phyloP scores from a whole-genome alignment of 2,888 invertebrate genomes.

The Agonopterix subpropinquella region DNA sequence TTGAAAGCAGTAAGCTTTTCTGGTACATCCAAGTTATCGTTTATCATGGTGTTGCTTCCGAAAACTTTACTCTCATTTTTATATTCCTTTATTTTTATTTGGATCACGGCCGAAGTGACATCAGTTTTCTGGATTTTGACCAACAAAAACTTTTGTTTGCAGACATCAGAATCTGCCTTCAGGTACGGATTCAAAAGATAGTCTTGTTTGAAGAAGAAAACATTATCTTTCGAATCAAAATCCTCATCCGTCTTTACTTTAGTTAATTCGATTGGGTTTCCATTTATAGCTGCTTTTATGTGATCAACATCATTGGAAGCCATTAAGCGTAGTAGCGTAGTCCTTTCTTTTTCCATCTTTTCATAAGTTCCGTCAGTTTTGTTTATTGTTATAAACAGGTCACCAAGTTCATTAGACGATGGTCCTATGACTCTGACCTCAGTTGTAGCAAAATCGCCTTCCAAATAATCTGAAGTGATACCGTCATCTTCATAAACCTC shows the following conservation, averaged over 20 bases:
- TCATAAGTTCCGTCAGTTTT: constrained; percentile 48
- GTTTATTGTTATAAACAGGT: constrained; percentile 39
- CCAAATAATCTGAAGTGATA: constrained; percentile 41
- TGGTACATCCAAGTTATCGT: constrained; percentile 26
- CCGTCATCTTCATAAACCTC: constrained; percentile 64
- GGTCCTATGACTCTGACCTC: constrained; percentile 36
- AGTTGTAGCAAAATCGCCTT: constrained; percentile 39
- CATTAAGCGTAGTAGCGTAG: constrained; percentile 50
- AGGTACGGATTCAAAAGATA: constrained; percentile 49
- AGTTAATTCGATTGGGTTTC: constrained; percentile 27
- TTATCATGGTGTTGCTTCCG: constrained; percentile 24
- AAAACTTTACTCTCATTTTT: constrained; percentile 29
- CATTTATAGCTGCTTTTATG: constrained; percentile 45
- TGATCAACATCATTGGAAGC: constrained; percentile 28
- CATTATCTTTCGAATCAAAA: constrained; percentile 36
- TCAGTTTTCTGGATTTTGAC: constrained; percentile 50
- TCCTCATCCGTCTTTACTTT: constrained; percentile 37
- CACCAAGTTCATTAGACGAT: constrained; percentile 29
- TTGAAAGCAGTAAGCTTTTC: constrained; percentile 24
- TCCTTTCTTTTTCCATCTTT: constrained; percentile 41
- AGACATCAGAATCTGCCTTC: constrained; percentile 17
- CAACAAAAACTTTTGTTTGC: constrained; percentile 41
- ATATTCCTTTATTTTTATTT: constrained; percentile 46
- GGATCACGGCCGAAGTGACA: constrained; percentile 39
- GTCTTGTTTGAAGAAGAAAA: constrained; percentile 41